Evolutionary conservation across 2,113 vertebrate species (phyloP).

Genomic region (Sisor rabdophorus): DNA sequence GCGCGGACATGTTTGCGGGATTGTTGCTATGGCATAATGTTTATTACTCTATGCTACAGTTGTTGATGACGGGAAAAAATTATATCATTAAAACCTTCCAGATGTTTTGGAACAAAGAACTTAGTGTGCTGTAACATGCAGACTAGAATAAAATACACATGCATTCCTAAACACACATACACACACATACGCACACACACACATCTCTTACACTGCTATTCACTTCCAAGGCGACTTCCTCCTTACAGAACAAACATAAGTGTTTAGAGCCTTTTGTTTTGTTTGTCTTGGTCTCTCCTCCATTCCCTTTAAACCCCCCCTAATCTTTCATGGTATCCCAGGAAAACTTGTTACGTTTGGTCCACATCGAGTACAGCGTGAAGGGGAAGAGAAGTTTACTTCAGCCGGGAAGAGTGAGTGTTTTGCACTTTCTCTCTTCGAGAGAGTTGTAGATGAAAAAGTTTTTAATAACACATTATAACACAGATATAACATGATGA

Average conservation of each 20-base stretch:
- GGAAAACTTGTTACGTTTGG: conserved; percentile 94
- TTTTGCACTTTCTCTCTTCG: neutral
- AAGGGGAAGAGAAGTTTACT: conserved; percentile 82
- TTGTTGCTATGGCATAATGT: neutral
- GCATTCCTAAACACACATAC: conserved; percentile 49
- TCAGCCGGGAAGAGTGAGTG: conserved; percentile 91
- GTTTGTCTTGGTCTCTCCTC: conserved; percentile 14
- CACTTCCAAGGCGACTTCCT: conserved; percentile 55
- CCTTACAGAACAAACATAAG: conserved; percentile 56
- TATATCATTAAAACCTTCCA: conserved; percentile 62
- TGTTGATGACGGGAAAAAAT: conserved; percentile 43
- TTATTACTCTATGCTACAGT: conserved; percentile 47
- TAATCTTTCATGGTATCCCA: conserved; percentile 52
- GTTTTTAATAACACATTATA: neutral
- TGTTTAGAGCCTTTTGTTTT: conserved; percentile 44
- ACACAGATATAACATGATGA: conserved; percentile 6
- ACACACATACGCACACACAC: conserved; percentile 25
- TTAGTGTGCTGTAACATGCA: conserved; percentile 48
- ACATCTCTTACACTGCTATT: conserved; percentile 53
- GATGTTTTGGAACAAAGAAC: conserved; percentile 67
- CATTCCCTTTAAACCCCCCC: neutral
- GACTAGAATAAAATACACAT: conserved; percentile 41
- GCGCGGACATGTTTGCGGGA: neutral
- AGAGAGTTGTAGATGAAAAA: neutral
- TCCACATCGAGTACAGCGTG: conserved; percentile 92